Conservation (phyloP, 2,888 invertebrate species). For the Aquatica leii region DNA sequence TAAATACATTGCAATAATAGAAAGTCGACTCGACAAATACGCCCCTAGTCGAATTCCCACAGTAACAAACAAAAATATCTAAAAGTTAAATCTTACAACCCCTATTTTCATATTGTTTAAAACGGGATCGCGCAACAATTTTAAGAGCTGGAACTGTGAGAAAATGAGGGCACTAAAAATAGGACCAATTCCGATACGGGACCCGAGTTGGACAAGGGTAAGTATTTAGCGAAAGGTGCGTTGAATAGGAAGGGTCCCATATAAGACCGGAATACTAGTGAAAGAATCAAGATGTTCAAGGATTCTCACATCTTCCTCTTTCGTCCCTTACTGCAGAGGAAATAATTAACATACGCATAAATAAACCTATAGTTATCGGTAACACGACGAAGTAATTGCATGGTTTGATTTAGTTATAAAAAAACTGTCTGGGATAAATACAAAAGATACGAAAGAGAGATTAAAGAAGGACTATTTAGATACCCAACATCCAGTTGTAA, state of each 20-base stretch:
- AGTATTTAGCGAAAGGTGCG: conserved; percentile 19
- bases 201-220: conserved; percentile 33
- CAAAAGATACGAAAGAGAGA: conserved; percentile 14
- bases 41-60: conserved; percentile 33
- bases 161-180: conserved; percentile 33
- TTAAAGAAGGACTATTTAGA: conserved; percentile 31
- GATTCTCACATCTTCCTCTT: conserved; percentile 38
- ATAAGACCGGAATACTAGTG: conserved; percentile 42
- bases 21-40: conserved; percentile 16
- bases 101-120: conserved; percentile 31
- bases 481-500: conserved; percentile 24
- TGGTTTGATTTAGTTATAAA: conserved; percentile 32
- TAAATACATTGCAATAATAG: not conserved
- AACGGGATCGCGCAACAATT: conserved; percentile 33
- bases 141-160: conserved; percentile 35
- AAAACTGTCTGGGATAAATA: conserved; percentile 34
- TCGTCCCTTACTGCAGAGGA: conserved; percentile 31
- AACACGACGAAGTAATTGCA: conserved; percentile 39
- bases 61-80: conserved; percentile 33
- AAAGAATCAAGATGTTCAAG: conserved; percentile 36
- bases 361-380: conserved; percentile 40
- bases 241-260: conserved; percentile 33
- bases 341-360: conserved; percentile 41
- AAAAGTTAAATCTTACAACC: conserved; percentile 36
- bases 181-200: conserved; percentile 42